phyloP scores from a whole-genome alignment of 2,113 vertebrate species.

The Halichoeres trimaculatus region DNA sequence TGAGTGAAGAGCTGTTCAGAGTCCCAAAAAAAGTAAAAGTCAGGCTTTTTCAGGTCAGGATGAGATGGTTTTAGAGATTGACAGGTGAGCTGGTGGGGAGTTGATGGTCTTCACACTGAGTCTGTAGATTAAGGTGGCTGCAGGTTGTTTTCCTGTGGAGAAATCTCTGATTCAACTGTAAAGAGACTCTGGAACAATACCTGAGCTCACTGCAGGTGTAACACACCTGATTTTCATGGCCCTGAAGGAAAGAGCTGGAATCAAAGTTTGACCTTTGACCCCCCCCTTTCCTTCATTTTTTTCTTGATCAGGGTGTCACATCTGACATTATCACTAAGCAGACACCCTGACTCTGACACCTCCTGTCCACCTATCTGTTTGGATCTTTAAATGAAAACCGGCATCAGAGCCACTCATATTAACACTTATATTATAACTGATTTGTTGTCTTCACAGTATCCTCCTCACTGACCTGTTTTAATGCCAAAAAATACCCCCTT shows the following conservation, averaged over 20 bases:
- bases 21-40: neutral
- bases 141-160: neutral
- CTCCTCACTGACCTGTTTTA: too few species aligned
- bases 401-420: too few species aligned
- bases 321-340: too few species aligned
- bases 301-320: too few species aligned
- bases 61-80: neutral
- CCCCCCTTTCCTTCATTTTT: too few species aligned
- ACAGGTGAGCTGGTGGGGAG: neutral
- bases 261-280: neutral
- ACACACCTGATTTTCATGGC: neutral
- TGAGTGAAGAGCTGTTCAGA: neutral
- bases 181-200: neutral
- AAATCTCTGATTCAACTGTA: neutral
- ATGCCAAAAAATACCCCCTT: too few species aligned
- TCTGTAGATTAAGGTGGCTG: neutral
- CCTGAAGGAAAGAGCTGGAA: neutral
- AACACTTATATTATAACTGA: too few species aligned
- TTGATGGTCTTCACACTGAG: slow-evolving; percentile 3
- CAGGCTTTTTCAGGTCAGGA: too few species aligned
- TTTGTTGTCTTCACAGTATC: too few species aligned
- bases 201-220: neutral
- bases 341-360: too few species aligned
- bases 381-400: too few species aligned
- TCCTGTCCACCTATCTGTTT: too few species aligned